Base-by-base conservation (phyloP, 2,888 invertebrate species). In the Nomada goodeniana region DNA sequence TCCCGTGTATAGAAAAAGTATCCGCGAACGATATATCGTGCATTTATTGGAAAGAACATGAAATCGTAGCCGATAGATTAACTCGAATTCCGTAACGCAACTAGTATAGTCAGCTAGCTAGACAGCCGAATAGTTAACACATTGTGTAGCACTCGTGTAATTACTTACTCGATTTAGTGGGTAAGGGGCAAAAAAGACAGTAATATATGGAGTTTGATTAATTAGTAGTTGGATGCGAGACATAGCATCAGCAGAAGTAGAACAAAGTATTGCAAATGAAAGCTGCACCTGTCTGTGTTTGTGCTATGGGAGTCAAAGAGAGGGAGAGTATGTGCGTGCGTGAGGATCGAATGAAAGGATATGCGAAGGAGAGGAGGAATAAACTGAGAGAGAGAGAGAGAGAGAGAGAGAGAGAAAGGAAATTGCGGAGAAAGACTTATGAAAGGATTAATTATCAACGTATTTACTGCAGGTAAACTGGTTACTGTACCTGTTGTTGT, bases 401-500 rank as follows among this genome's bases (percentile, higher is more conserved):
- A 70, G 42, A 67, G 65, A 18, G 53, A 55, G 59, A 44, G 59
- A 23, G 70, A 18, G 70, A 15, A 61, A 61, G 60, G 74, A 52
- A 73, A 79, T 47, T 13, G 47, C 47, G 70, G 55, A 74, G 42
- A 67, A 65, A n/a, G 50, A 59, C 13, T 71, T 63, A 64, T 64
- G 47, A 63, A 76, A 76, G 77, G 76, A 81, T 82, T 83, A 85
- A 88, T 83, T 85, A 88, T 87, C 90, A 91, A 89, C 89, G 90
- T 92, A 91, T 89, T 92, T 92, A 91, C 92, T 92, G 85, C 92
- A 93, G 93, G 93, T 92, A 92, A 92, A 91, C 90, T 92, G 92
- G 90, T 92, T 92, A 91, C 89, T 92, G 92, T 93, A 93, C 93
- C 93, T 93, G 93, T 92, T 93, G 91, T 92, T 93, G 93, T 92